Percentiles rank a stretch among this genome's conserved stretches.
These are phyloP conservation scores for Chaenodraco wilsoni DNA, from an alignment of 2,797 vertebrate genomes.

Conservation along the genomic window DNA sequence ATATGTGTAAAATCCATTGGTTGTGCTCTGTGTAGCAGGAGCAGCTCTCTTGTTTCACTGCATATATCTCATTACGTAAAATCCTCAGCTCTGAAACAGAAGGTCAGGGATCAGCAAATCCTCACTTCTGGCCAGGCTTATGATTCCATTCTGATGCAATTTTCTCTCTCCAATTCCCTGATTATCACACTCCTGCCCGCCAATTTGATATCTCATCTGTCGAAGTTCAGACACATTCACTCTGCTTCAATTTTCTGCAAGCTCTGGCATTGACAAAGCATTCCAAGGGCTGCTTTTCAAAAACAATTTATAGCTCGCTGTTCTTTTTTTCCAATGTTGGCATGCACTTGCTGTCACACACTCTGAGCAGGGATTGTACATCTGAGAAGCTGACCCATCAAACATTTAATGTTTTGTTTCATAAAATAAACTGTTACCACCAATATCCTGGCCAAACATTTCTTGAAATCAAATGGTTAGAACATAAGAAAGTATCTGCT, in stretches of 20 bases:
- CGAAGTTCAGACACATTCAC: constrained; percentile 66
- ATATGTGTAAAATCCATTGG: constrained; percentile 64
- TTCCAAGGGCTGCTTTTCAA: constrained; percentile 23
- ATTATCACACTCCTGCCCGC: constrained; percentile 71
- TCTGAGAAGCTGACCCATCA: constrained; percentile 17
- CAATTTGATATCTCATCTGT: constrained; percentile 74
- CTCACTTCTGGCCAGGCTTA: constrained; percentile 77
- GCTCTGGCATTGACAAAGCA: constrained; percentile 39
- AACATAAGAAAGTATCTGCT: neutral
- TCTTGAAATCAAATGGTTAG: neutral
- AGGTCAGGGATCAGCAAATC: constrained; percentile 85
- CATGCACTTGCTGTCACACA: constrained; percentile 14
- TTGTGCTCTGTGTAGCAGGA: constrained; percentile 31
- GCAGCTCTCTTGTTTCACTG: constrained; percentile 63
- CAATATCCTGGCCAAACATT: neutral
- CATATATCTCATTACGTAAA: constrained; percentile 84
- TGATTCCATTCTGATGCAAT: constrained; percentile 83
- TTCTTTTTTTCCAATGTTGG: neutral
- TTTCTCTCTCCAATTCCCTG: constrained; percentile 77
- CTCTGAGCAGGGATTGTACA: constrained; percentile 12
- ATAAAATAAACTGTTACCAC: neutral
- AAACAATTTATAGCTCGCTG: constrained; percentile 44
- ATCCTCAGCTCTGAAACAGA: constrained; percentile 81
- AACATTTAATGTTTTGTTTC: neutral
- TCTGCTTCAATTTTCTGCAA: constrained; percentile 61